These are phyloP conservation scores for Pseudomugil tenellus DNA, from an alignment of 2,797 vertebrate genomes.

Conservation along the genomic window DNA sequence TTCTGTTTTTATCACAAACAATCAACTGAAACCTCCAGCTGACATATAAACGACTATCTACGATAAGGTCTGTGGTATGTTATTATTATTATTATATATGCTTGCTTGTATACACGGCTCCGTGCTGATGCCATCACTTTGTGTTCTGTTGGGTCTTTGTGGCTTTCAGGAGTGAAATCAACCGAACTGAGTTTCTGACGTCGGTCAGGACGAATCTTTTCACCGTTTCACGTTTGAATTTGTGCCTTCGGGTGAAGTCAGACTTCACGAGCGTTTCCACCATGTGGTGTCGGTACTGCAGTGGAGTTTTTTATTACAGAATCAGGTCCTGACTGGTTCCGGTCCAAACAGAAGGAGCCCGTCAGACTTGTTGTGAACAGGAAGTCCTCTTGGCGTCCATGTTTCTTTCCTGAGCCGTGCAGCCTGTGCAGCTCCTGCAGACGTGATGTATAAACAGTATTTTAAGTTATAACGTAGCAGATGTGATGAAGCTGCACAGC, in stretches of 20 bases:
- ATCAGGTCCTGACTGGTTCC: neutral
- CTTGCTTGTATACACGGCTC: conserved; percentile 75
- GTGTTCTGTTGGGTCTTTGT: conserved; percentile 57
- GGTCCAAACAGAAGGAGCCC: no score
- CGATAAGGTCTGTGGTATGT: conserved; percentile 66
- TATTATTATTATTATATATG: conserved; percentile 59
- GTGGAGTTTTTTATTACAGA: conserved; percentile 21
- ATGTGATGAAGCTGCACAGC: conserved; percentile 65
- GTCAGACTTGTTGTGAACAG: neutral
- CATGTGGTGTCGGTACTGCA: conserved; percentile 34
- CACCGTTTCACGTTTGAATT: conserved; percentile 23
- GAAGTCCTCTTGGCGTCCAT: neutral
- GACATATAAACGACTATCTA: conserved; percentile 67
- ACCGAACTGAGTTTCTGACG: conserved; percentile 20
- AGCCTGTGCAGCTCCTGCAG: conserved; percentile 81
- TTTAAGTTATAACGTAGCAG: conserved; percentile 95
- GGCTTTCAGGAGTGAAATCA: conserved; percentile 41
- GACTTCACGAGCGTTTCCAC: conserved; percentile 13
- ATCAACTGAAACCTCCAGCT: conserved; percentile 69
- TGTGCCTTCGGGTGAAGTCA: conserved; percentile 70
- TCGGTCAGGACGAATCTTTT: conserved; percentile 54
- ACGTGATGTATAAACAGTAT: conserved; percentile 93
- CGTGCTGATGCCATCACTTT: conserved; percentile 60
- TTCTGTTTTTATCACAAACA: conserved; percentile 58
- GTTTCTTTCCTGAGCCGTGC: conserved; percentile 5